phyloP scores from a whole-genome alignment of 2,113 vertebrate species.

The Hippoglossus stenolepis region DNA sequence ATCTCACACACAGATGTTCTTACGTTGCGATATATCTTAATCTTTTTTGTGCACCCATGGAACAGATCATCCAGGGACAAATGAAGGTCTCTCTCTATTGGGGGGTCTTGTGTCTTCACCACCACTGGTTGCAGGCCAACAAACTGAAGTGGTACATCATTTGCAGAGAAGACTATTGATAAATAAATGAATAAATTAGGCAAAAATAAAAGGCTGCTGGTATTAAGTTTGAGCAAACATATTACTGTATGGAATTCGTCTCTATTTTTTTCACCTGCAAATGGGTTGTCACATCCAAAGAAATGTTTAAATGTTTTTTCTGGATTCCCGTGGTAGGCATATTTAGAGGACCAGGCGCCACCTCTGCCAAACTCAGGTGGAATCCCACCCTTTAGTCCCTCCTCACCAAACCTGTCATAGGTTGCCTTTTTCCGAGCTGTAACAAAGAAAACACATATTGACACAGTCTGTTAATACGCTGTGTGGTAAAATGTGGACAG shows the following conservation, averaged over 20 bases:
- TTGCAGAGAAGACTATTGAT: constrained; percentile 84
- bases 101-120: constrained; percentile 84
- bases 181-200: background rate
- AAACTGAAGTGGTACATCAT: constrained; percentile 82
- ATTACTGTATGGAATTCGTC: background rate
- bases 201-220: background rate
- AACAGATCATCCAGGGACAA: constrained; percentile 93
- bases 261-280: constrained; percentile 92
- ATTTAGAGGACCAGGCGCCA: constrained; percentile 88
- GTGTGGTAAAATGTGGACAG: too few relatives aligned
- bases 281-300: constrained; percentile 96
- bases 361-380: constrained; percentile 81
- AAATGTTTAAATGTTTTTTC: constrained; percentile 91
- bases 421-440: constrained; percentile 90
- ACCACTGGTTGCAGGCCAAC: constrained; percentile 83
- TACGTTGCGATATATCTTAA: constrained; percentile 94
- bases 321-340: constrained; percentile 90
- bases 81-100: constrained; percentile 88
- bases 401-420: constrained; percentile 95
- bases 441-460: constrained; percentile 7
- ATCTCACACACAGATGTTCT: constrained; percentile 20
- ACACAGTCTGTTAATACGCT: background rate
- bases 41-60: constrained; percentile 94
- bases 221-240: background rate
- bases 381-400: constrained; percentile 92